Conservation (phyloP, 2,888 invertebrate species). For the Dryomyza anilis region DNA sequence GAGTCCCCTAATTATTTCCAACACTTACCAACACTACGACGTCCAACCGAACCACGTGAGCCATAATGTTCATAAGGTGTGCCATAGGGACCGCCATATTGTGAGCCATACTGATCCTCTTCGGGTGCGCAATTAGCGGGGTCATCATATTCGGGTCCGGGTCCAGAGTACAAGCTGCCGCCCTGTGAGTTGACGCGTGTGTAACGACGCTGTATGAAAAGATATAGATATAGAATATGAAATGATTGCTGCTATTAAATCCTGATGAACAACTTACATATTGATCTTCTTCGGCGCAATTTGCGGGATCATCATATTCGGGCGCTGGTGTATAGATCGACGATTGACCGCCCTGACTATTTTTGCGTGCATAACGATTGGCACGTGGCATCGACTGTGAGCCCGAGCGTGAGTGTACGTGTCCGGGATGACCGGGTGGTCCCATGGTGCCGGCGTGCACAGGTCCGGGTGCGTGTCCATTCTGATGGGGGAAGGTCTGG, state of each 20-base stretch:
- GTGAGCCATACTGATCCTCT: constrained; percentile 89
- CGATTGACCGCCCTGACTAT: constrained; percentile 81
- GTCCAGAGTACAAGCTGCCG: constrained; percentile 68
- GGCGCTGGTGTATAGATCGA: constrained; percentile 83
- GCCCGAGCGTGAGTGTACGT: constrained; percentile 82
- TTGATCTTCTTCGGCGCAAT: constrained; percentile 90
- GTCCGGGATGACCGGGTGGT: constrained; percentile 78
- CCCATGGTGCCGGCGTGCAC: constrained; percentile 83
- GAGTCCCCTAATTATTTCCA: neutral
- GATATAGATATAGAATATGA: neutral
- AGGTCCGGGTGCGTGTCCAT: constrained; percentile 67
- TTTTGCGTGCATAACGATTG: constrained; percentile 73
- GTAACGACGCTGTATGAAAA: constrained; percentile 66
- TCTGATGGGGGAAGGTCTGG: constrained; percentile 83
- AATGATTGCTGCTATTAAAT: too few species aligned
- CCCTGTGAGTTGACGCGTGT: constrained; percentile 71
- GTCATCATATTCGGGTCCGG: constrained; percentile 89
- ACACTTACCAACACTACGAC: constrained; percentile 65
- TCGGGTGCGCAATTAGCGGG: constrained; percentile 91
- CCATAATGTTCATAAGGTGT: constrained; percentile 91
- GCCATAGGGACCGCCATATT: constrained; percentile 74
- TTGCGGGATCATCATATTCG: constrained; percentile 92
- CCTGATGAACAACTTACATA: constrained; percentile 76
- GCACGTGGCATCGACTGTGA: constrained; percentile 87
- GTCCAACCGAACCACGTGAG: constrained; percentile 81